These are phyloP conservation scores for Macrosteles quadrilineatus DNA, from an alignment of 1,140 invertebrate species.

Conservation along the genomic window DNA sequence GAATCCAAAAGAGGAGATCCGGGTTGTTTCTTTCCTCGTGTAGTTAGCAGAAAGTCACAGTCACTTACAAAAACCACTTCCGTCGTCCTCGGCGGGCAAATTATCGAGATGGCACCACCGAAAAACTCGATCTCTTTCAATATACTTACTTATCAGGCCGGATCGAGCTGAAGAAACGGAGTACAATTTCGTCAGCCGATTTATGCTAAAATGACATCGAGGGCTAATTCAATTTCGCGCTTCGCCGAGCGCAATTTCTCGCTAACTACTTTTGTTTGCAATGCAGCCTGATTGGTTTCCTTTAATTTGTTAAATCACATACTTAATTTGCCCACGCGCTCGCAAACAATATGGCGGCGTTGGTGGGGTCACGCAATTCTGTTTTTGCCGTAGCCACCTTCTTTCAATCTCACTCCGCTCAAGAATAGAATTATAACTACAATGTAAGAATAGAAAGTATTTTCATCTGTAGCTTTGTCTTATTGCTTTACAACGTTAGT, in stretches of 20 bases:
- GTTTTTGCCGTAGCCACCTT: no score
- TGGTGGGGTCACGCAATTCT: no score
- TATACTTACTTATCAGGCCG: conserved; percentile 25
- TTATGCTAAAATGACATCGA: conserved; percentile 17
- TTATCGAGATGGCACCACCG: background rate
- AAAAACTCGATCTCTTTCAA: conserved; percentile 10
- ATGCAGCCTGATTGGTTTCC: conserved; percentile 1
- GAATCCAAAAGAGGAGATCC: no score
- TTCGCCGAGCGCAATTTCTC: conserved; percentile 11
- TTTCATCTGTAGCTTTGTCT: no score
- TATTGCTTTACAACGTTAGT: no score
- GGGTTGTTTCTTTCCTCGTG: background rate
- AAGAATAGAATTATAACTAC: no score
- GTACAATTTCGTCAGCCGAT: conserved; percentile 12
- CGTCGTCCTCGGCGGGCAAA: conserved; percentile 2
- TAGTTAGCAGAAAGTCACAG: background rate
- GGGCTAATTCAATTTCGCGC: conserved; percentile 16
- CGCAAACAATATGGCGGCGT: conserved; percentile 13
- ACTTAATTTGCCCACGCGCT: conserved; percentile 11
- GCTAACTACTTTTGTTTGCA: background rate
- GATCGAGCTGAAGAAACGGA: background rate
- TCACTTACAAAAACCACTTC: conserved; percentile 14
- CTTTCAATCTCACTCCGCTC: no score
- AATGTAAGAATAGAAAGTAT: no score
- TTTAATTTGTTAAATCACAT: conserved; percentile 27